Conservation (phyloP, 1,140 invertebrate species). For the Nymphalis io region DNA sequence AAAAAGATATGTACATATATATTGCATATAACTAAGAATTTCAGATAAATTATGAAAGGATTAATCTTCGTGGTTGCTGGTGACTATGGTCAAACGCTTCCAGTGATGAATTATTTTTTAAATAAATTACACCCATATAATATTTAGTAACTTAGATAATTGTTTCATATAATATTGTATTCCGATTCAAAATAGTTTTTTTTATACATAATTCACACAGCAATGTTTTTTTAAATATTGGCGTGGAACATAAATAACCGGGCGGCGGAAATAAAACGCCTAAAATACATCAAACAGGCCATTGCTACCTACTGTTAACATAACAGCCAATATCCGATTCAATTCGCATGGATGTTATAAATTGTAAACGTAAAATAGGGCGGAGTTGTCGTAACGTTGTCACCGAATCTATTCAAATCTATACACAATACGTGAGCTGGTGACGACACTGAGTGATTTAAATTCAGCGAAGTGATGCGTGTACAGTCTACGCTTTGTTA, state of each 20-base stretch:
- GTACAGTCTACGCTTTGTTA: not conserved
- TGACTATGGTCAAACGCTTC: no score
- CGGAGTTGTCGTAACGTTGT: constrained; percentile 27
- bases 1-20: no score
- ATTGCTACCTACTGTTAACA: constrained; percentile 31
- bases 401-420: constrained; percentile 22
- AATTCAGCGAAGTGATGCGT: constrained; percentile 3
- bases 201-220: not conserved
- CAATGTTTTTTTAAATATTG: constrained; percentile 11
- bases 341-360: constrained; percentile 35
- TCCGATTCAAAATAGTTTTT: no score
- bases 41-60: no score
- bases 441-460: constrained; percentile 28
- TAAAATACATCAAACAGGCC: constrained; percentile 27
- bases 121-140: no score
- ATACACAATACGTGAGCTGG: constrained; percentile 16
- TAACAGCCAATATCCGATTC: constrained; percentile 38
- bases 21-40: no score
- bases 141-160: no score
- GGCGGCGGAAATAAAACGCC: constrained; percentile 24
- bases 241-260: constrained; percentile 9
- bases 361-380: constrained; percentile 35
- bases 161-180: no score
- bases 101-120: no score
- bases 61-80: no score